Evolutionary conservation across 1,140 invertebrate species (phyloP).

Genomic region (Glossosoma conforme): DNA sequence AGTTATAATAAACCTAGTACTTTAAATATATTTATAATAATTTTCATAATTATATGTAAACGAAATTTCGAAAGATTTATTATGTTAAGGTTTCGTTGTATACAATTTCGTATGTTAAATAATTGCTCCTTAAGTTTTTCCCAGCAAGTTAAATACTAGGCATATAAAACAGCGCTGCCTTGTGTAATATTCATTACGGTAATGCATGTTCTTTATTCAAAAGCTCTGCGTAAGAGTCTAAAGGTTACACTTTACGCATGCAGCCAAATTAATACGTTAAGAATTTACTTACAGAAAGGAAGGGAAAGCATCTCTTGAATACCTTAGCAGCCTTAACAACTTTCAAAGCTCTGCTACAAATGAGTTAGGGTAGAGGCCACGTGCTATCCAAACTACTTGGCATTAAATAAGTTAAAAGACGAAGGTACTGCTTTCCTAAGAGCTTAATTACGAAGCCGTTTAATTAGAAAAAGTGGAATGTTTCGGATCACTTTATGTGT

Average conservation of each 20-base stretch:
- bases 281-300: neutral
- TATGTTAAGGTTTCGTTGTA: too few species aligned
- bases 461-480: conserved; percentile 18
- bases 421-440: conserved; percentile 19
- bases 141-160: too few species aligned
- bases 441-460: conserved; percentile 25
- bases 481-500: conserved; percentile 1
- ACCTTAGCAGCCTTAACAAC: conserved; percentile 10
- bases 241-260: neutral
- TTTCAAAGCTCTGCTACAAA: neutral
- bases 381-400: conserved; percentile 22
- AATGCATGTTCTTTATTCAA: too few species aligned
- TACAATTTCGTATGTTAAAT: too few species aligned
- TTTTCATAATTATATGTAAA: too few species aligned
- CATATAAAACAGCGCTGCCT: too few species aligned
- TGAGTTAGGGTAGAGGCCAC: conserved; percentile 10
- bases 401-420: conserved; percentile 21
- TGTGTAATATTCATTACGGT: too few species aligned
- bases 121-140: too few species aligned
- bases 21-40: too few species aligned
- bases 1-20: too few species aligned
- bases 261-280: conserved; percentile 1
- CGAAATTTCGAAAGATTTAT: too few species aligned
- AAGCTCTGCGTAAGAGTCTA: too few species aligned
- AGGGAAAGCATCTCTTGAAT: conserved; percentile 11